Evolutionary conservation across 2,797 vertebrate genomes (phyloP).

Genomic region (Gymnodraco acuticeps): DNA sequence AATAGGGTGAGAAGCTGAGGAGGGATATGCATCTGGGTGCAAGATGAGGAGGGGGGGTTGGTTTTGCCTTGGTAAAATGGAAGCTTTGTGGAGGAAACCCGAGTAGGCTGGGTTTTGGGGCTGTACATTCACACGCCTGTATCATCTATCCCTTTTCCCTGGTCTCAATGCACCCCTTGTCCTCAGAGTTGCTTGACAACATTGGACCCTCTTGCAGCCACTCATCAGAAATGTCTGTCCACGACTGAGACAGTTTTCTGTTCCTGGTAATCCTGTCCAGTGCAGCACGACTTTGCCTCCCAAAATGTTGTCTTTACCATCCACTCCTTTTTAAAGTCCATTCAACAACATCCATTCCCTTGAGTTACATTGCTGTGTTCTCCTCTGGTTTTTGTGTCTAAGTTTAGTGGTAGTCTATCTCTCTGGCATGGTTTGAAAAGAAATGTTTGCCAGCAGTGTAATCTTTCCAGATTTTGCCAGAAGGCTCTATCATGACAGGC

Average conservation of each 20-base stretch:
- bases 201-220: constrained; percentile 36
- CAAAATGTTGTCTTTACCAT: constrained; percentile 8
- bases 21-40: constrained; percentile 59
- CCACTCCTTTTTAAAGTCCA: constrained; percentile 9
- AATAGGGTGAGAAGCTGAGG: constrained; percentile 35
- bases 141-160: constrained; percentile 71
- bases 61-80: constrained; percentile 64
- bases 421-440: constrained; percentile 40
- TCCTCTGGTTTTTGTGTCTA: constrained; percentile 25
- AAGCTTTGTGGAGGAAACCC: constrained; percentile 78
- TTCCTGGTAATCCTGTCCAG: not conserved
- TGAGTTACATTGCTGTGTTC: constrained; percentile 24
- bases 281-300: not conserved
- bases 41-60: constrained; percentile 58
- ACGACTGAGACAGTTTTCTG: not conserved
- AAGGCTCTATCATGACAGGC: constrained; percentile 40
- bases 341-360: constrained; percentile 13
- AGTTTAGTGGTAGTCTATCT: constrained; percentile 40
- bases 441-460: constrained; percentile 41
- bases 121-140: constrained; percentile 69
- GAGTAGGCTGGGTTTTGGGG: constrained; percentile 64
- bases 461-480: constrained; percentile 48
- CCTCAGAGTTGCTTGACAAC: constrained; percentile 45
- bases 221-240: constrained; percentile 23
- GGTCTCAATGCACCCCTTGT: constrained; percentile 75